Conservation (phyloP, 2,888 invertebrate species). For the Euplexia lucipara region DNA sequence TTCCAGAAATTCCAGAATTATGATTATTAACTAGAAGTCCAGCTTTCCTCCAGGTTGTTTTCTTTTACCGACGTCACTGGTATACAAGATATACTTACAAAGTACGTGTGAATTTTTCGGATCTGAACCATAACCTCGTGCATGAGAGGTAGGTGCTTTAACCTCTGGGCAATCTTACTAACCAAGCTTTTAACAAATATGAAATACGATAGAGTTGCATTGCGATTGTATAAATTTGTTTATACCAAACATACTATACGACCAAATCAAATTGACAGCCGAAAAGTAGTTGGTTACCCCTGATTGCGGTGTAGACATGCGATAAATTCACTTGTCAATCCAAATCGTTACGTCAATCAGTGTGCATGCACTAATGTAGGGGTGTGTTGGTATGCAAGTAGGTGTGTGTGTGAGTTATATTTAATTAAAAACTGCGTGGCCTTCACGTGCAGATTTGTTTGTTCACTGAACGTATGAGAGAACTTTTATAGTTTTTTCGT, state of each 20-base stretch:
- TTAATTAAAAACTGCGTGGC: not conserved
- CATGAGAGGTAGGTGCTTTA: no score
- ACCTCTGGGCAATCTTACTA: no score
- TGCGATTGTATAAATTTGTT: slow-evolving; percentile 24
- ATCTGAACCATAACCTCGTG: no score
- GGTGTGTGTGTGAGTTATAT: not conserved
- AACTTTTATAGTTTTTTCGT: no score
- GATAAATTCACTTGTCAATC: slow-evolving; percentile 32
- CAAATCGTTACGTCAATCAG: not conserved
- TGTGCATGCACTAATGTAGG: not conserved
- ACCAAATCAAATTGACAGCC: slow-evolving; percentile 23
- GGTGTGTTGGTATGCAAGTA: not conserved
- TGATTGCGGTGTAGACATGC: slow-evolving; percentile 21
- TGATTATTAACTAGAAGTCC: no score
- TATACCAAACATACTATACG: slow-evolving; percentile 14
- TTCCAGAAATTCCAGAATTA: no score
- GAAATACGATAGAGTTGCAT: slow-evolving; percentile 16
- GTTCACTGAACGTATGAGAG: not conserved
- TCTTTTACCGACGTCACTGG: no score
- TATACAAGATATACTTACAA: no score
- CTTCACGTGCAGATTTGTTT: not conserved
- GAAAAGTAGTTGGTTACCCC: slow-evolving; percentile 4
- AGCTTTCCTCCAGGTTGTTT: no score
- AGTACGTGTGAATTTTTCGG: no score
- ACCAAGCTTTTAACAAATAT: slow-evolving; percentile 38